phyloP scores from a whole-genome alignment of 2,888 invertebrate genomes.

The Drosophila algonquin region DNA sequence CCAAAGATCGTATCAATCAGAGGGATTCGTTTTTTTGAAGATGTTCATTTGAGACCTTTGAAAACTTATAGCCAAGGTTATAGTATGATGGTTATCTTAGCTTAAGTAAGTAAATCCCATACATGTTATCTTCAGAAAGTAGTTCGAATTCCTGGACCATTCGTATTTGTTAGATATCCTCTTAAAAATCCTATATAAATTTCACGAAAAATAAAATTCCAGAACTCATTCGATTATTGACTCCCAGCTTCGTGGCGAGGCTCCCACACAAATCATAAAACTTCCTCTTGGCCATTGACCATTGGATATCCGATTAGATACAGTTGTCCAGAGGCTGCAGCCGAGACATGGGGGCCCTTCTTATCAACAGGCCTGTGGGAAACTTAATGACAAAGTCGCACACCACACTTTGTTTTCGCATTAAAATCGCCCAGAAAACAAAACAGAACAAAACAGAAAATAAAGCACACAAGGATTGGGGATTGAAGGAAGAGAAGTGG shows the following conservation, averaged over 20 bases:
- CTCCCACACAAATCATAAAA: constrained; percentile 6
- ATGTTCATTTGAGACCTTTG: not conserved
- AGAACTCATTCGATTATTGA: not conserved
- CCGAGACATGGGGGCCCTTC: constrained; percentile 1
- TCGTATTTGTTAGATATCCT: too few relatives aligned
- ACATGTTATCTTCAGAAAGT: too few relatives aligned
- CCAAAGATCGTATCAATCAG: not conserved
- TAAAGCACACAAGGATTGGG: not conserved
- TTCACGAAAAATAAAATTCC: too few relatives aligned
- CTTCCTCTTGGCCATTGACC: not conserved
- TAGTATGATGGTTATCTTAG: not conserved
- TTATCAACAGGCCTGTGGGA: constrained; percentile 24
- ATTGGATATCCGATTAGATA: constrained; percentile 16
- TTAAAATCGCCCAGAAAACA: constrained; percentile 9
- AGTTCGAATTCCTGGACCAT: too few relatives aligned
- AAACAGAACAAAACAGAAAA: constrained; percentile 3
- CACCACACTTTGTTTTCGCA: constrained; percentile 37
- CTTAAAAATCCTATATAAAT: too few relatives aligned
- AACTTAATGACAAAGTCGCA: constrained; percentile 47
- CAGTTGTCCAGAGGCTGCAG: constrained; percentile 1
- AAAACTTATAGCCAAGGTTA: not conserved
- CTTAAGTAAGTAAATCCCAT: not conserved
- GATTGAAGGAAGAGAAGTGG: not conserved
- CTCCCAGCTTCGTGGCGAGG: not conserved
- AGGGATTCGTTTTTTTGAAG: not conserved